phyloP scores from a whole-genome alignment of 2,113 vertebrate genomes.

The Alouatta palliata region DNA sequence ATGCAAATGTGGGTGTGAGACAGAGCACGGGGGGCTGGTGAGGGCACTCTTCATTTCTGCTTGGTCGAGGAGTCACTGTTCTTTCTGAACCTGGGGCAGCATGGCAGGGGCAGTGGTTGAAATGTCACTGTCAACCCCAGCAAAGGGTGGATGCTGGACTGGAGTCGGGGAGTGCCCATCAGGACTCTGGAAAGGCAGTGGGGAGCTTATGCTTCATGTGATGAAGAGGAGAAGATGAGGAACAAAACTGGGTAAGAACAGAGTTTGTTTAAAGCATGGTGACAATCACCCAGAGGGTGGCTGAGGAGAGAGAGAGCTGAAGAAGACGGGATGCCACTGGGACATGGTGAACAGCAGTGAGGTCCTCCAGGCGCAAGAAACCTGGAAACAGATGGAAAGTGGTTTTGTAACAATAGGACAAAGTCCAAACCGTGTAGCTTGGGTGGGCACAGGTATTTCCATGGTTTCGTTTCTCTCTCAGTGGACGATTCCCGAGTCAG shows the following conservation, averaged over 20 bases:
- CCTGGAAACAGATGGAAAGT: background rate
- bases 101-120: background rate
- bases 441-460: background rate
- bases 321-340: background rate
- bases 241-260: slow-evolving; percentile 7
- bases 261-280: slow-evolving; percentile 6
- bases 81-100: slow-evolving; percentile 40
- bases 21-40: slow-evolving; percentile 33
- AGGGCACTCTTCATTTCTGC: slow-evolving; percentile 16
- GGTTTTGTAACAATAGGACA: background rate
- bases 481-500: background rate
- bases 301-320: background rate
- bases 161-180: background rate
- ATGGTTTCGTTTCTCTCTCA: background rate
- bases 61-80: background rate
- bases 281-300: background rate
- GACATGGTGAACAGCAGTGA: background rate
- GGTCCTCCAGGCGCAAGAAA: background rate
- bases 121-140: background rate
- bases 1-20: slow-evolving; percentile 55
- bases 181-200: background rate
- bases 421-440: no score
- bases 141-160: background rate
- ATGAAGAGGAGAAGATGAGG: background rate
- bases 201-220: background rate